phyloP scores from a whole-genome alignment of 1,140 invertebrate species.

The Bombus waltoni region DNA sequence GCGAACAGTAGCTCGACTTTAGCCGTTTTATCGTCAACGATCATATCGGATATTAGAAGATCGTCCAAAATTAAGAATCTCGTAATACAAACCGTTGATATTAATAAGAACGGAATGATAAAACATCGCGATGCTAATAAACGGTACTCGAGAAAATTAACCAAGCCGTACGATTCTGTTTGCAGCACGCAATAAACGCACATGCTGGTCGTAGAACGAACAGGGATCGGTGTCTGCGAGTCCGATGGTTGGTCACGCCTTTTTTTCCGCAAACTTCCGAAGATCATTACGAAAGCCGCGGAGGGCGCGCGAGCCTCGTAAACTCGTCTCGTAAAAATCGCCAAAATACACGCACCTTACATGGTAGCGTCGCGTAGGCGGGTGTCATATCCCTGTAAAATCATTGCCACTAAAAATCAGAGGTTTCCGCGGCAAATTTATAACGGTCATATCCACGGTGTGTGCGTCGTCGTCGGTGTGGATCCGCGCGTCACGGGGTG shows the following conservation, averaged over 20 bases:
- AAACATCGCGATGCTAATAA: no score
- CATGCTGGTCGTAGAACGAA: no score
- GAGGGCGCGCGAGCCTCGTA: slow-evolving; percentile 60
- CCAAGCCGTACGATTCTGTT: neutral
- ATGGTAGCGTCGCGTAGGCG: slow-evolving; percentile 68
- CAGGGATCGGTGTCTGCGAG: neutral
- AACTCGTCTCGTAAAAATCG: slow-evolving; percentile 68
- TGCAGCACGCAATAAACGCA: neutral
- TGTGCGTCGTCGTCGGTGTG: slow-evolving; percentile 11
- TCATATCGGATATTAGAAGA: no score
- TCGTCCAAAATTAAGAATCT: no score
- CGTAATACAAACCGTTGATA: no score
- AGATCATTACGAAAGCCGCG: slow-evolving; percentile 66
- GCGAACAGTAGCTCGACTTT: no score
- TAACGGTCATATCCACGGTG: slow-evolving; percentile 49
- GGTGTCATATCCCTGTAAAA: slow-evolving; percentile 70
- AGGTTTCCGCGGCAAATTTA: slow-evolving; percentile 67
- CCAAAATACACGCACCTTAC: slow-evolving; percentile 72
- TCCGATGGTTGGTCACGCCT: neutral
- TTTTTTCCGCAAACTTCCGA: slow-evolving; percentile 68
- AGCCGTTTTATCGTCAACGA: no score
- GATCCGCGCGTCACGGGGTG: slow-evolving; percentile 21
- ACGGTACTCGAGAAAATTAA: no score
- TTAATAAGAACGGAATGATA: no score
- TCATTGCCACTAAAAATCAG: slow-evolving; percentile 73